Evolutionary conservation across 2,113 vertebrate genomes (phyloP).

Genomic region (Charina bottae): DNA sequence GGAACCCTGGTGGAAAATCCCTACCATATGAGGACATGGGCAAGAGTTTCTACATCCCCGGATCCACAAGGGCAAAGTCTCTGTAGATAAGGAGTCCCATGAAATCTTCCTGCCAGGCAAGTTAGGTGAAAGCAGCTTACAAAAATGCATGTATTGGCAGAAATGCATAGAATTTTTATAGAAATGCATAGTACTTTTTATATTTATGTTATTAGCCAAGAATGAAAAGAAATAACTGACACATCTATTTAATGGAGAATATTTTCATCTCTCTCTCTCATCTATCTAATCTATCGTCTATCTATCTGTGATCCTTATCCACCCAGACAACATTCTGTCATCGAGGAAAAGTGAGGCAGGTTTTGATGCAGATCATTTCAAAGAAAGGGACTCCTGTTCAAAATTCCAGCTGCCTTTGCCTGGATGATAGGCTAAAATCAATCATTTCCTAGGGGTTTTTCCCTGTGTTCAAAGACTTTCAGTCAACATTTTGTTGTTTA

Average conservation of each 20-base stretch:
- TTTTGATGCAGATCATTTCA: background rate
- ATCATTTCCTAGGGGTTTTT: background rate
- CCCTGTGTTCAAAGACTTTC: background rate
- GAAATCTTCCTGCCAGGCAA: too few relatives aligned
- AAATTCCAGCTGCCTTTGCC: background rate
- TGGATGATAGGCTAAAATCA: background rate
- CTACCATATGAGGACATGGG: too few relatives aligned
- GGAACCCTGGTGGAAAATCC: too few relatives aligned
- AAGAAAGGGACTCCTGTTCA: background rate
- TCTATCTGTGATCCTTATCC: background rate
- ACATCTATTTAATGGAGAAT: background rate
- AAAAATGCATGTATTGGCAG: background rate
- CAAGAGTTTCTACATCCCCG: too few relatives aligned
- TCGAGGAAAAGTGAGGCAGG: background rate
- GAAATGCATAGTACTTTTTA: background rate
- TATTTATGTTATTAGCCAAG: background rate
- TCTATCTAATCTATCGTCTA: background rate
- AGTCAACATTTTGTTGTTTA: too few relatives aligned
- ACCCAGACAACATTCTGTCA: background rate
- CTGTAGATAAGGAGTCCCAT: too few relatives aligned
- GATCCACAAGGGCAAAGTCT: too few relatives aligned
- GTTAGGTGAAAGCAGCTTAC: background rate
- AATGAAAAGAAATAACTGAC: background rate
- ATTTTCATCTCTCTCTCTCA: background rate
- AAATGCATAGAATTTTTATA: background rate